Percentiles rank a stretch among this genome's conserved stretches.
Evolutionary conservation across 2,113 vertebrate species (phyloP).

Genomic region (Asarcornis scutulata): DNA sequence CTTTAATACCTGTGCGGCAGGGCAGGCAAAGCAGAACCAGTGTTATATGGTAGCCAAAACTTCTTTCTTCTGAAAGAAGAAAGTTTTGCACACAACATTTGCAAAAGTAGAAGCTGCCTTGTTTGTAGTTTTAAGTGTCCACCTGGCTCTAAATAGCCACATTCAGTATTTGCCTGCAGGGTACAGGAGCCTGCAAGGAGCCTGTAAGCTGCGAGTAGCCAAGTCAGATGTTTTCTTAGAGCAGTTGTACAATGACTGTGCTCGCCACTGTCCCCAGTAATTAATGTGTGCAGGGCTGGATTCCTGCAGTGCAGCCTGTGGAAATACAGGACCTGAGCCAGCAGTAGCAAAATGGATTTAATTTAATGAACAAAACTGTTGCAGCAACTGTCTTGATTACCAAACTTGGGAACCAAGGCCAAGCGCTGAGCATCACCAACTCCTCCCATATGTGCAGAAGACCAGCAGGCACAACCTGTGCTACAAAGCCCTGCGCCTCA

Average conservation of each 20-base stretch:
- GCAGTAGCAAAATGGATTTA: neutral
- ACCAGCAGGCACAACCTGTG: neutral
- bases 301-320: neutral
- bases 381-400: neutral
- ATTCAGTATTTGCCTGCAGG: neutral
- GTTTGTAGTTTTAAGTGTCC: neutral
- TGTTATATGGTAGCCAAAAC: rapidly evolving
- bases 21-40: neutral
- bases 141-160: neutral
- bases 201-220: neutral
- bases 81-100: neutral
- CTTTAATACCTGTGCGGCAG: neutral
- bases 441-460: neutral
- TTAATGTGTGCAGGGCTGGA: neutral
- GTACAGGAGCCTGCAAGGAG: neutral
- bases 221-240: neutral
- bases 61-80: neutral
- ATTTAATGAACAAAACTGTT: neutral
- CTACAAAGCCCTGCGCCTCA: neutral
- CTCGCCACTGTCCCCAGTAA: neutral
- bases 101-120: neutral
- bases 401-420: neutral
- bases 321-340: neutral
- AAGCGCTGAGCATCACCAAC: neutral
- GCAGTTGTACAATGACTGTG: neutral